Conservation (phyloP, 2,888 invertebrate genomes). For the Chrysopilus asiliformis region DNA sequence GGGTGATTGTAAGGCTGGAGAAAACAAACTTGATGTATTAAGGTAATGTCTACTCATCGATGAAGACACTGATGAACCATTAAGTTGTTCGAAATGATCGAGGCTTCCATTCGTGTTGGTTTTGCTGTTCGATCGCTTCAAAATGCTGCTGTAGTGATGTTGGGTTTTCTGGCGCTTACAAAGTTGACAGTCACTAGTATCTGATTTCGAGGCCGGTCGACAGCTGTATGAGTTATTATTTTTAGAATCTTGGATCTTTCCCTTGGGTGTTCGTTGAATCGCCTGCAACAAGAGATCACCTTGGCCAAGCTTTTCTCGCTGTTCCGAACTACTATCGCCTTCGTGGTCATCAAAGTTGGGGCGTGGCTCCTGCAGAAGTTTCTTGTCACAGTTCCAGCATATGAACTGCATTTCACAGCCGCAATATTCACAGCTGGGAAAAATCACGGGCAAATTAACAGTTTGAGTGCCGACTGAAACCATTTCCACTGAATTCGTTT, state of each 20-base stretch:
- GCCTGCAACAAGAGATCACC: slow-evolving; percentile 43
- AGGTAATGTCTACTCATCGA: background rate
- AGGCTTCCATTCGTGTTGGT: too few species aligned
- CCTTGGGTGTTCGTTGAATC: slow-evolving; percentile 40
- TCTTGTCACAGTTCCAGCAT: slow-evolving; percentile 27
- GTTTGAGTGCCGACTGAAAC: slow-evolving; percentile 36
- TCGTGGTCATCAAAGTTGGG: slow-evolving; percentile 6
- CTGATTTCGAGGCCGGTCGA: slow-evolving; percentile 13
- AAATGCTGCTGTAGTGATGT: slow-evolving; percentile 18
- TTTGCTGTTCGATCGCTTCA: background rate
- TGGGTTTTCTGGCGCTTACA: slow-evolving; percentile 37
- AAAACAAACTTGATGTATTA: background rate
- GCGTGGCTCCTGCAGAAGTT: slow-evolving; percentile 10
- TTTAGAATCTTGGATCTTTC: slow-evolving; percentile 34
- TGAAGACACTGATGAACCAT: background rate
- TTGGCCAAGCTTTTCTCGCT: slow-evolving; percentile 32
- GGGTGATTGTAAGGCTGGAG: background rate
- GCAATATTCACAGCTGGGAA: slow-evolving; percentile 24
- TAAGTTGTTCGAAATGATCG: too few species aligned
- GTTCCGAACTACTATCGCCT: slow-evolving; percentile 12
- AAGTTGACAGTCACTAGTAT: slow-evolving; percentile 27
- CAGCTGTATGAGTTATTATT: slow-evolving; percentile 30
- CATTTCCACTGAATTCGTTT: slow-evolving; percentile 27
- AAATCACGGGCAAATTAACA: slow-evolving; percentile 14
- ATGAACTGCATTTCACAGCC: slow-evolving; percentile 32